Base-by-base conservation (phyloP, 2,113 vertebrate genomes). In the Semnornis frantzii region DNA sequence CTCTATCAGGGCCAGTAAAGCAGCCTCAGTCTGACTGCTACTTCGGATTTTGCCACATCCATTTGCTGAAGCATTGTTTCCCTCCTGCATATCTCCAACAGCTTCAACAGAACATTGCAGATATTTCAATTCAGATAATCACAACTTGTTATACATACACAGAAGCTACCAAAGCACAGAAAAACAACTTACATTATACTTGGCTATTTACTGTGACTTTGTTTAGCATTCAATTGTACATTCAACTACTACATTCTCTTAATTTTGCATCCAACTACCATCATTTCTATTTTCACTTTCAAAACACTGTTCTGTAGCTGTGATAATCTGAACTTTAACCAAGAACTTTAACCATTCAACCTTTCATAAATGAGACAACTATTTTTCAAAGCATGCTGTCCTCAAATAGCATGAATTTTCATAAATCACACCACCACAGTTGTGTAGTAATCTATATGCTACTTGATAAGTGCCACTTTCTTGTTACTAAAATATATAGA, bases 1-100 rank as follows among this genome's bases (percentile, higher is more conserved):
- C 89, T 99, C 98, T 97, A 99, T 98, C 34, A 99, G 96, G 9
- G 97, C 97, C 33, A 99, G 97, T 65, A 99, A 97, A 21, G 99
- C 98, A 30, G 97, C 96, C 91, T 98, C 98, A 90, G 97, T 98
- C 31, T 97, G 96, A 39, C 92, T 95, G 75, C 96, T 96, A 33
- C 96, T 95, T 65, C 92, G 94, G 15, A 95, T 96, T 93, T 96
- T 98, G 44, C 90, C 93, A 20, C 95, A 97, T 50, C 96, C 97
- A 59, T 95, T 96, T 37, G 57, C 31, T 73, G 96, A 82, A 71
- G 94, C 91, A 55, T 86, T 64, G 19, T 68, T 94, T 57, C 97
- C 97, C 59, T 97, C 96, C 20, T 96, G 97, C 98, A 98, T 98
- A 92, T 85, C 85, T 97, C 91, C 91, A 95, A 84, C 24, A 95